phyloP scores from a whole-genome alignment of 2,888 invertebrate genomes.

The Mythimna ferrago region DNA sequence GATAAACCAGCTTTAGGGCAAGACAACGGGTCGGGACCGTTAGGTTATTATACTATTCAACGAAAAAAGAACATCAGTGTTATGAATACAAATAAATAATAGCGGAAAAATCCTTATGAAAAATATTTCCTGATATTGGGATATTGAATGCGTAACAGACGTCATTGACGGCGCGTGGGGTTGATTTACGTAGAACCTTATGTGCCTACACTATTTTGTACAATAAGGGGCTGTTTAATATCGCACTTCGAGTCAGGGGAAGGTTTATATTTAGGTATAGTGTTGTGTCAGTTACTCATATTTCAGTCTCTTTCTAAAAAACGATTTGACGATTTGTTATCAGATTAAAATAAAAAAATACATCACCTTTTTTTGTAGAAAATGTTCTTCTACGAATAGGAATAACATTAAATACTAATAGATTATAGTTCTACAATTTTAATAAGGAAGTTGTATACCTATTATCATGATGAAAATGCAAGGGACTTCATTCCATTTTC shows the following conservation, averaged over 20 bases:
- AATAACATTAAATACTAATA: too few relatives aligned
- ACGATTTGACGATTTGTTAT: background rate
- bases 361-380: background rate
- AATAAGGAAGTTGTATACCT: background rate
- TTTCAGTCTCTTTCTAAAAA: background rate
- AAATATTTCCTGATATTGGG: slow-evolving; percentile 21
- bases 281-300: background rate
- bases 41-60: background rate
- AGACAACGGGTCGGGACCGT: too few relatives aligned
- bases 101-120: slow-evolving; percentile 7
- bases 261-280: background rate
- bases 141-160: slow-evolving; percentile 18
- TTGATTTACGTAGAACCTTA: slow-evolving; percentile 24
- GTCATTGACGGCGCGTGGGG: slow-evolving; percentile 18
- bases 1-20: too few relatives aligned
- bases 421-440: too few relatives aligned
- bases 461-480: background rate
- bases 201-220: too few relatives aligned
- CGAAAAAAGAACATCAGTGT: background rate
- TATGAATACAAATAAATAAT: slow-evolving; percentile 15
- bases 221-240: background rate
- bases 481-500: background rate
- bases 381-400: too few relatives aligned
- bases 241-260: background rate
- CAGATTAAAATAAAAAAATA: background rate